Evolutionary conservation across 2,888 invertebrate genomes (phyloP).

Genomic region (Philopedon plagiatum): DNA sequence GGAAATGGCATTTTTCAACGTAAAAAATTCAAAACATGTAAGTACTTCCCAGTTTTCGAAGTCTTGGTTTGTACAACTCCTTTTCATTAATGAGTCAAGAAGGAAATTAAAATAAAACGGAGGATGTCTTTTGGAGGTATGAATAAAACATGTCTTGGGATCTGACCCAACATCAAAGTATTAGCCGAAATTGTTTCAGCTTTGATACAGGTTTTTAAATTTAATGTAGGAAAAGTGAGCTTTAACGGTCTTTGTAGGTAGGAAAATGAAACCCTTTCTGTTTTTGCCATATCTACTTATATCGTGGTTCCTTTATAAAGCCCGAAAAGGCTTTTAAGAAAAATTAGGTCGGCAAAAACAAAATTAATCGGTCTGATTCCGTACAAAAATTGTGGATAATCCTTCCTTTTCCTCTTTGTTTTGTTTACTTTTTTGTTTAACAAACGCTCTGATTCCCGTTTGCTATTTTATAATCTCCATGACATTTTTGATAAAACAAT

Average conservation of each 20-base stretch:
- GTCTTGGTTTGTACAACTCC: not conserved
- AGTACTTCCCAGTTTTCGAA: too few relatives aligned
- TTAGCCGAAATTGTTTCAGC: conserved; percentile 19
- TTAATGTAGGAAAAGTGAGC: not conserved
- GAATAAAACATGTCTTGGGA: conserved; percentile 4
- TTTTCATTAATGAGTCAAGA: not conserved
- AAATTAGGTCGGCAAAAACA: conserved; percentile 11
- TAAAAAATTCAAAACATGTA: too few relatives aligned
- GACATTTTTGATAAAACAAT: not conserved
- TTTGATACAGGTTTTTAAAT: conserved; percentile 22
- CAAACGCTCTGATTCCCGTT: not conserved
- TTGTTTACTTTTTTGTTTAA: not conserved
- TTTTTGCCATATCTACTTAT: not conserved
- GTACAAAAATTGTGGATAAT: conserved; percentile 14
- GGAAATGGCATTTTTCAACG: too few relatives aligned
- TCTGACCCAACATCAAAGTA: conserved; percentile 7
- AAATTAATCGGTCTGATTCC: conserved; percentile 15
- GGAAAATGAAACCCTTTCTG: conserved; percentile 2
- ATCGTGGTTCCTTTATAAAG: conserved; percentile 3
- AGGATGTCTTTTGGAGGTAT: not conserved
- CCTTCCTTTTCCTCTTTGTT: not conserved
- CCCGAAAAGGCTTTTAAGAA: conserved; percentile 19
- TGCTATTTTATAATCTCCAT: not conserved
- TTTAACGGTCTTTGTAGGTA: not conserved
- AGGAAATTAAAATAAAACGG: not conserved